phyloP scores from a whole-genome alignment of 2,113 vertebrate genomes.

The Danio rerio region DNA sequence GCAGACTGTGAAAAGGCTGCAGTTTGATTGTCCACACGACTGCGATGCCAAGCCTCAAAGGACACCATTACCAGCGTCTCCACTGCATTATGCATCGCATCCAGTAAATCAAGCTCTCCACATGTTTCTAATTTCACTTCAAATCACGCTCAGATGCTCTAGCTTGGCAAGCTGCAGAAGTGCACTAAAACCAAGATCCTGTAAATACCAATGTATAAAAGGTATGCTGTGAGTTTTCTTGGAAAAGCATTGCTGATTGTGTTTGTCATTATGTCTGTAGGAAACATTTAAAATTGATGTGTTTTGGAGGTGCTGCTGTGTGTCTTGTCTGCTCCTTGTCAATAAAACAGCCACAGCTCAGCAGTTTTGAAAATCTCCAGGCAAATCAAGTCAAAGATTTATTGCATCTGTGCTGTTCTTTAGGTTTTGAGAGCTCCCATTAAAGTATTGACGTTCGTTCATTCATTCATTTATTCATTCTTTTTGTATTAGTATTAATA shows the following conservation, averaged over 20 bases:
- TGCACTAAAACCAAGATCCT: background rate
- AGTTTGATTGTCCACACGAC: constrained; percentile 53
- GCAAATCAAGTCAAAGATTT: constrained; percentile 12
- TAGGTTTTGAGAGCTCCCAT: background rate
- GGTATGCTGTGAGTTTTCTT: background rate
- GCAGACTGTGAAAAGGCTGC: constrained; percentile 25
- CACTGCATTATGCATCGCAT: constrained; percentile 56
- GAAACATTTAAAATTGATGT: background rate
- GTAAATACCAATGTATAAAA: background rate
- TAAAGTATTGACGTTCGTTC: background rate
- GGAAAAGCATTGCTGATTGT: background rate
- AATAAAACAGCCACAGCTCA: constrained; percentile 24
- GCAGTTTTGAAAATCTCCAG: constrained; percentile 11
- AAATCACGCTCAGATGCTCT: background rate
- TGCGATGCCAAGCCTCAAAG: constrained; percentile 51
- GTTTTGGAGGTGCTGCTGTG: background rate
- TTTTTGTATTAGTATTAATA: too few relatives aligned
- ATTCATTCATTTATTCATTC: too few relatives aligned
- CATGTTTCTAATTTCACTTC: background rate
- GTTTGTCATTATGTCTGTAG: background rate
- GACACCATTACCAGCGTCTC: constrained; percentile 49
- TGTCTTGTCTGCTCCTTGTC: background rate
- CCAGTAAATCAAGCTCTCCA: constrained; percentile 31
- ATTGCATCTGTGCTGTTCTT: background rate
- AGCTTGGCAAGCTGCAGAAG: background rate